Conservation (phyloP, 2,113 vertebrate species). For the Lampris megalopsis region DNA sequence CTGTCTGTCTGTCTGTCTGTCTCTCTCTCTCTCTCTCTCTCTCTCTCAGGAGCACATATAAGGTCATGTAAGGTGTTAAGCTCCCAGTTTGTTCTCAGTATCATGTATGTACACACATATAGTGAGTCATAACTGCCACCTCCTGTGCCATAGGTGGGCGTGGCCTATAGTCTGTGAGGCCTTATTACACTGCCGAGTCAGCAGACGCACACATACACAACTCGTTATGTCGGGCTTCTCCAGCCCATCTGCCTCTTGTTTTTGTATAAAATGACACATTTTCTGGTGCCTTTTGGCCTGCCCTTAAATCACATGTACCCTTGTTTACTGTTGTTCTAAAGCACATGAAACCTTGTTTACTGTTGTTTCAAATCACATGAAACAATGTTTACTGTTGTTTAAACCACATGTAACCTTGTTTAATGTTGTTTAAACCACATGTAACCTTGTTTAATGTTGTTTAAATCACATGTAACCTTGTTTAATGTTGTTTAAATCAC, state of each 20-base stretch:
- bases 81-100: conserved; percentile 51
- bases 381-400: no score
- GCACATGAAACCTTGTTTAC: no score
- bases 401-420: no score
- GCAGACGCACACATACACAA: conserved; percentile 34
- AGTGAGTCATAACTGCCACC: conserved; percentile 59
- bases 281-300: background rate
- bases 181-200: conserved; percentile 57
- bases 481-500: no score
- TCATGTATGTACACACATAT: conserved; percentile 22
- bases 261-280: conserved; percentile 40
- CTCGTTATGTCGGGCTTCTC: conserved; percentile 73
- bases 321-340: no score
- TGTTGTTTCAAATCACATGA: no score
- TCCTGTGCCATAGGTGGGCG: conserved; percentile 70
- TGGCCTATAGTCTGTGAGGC: conserved; percentile 67
- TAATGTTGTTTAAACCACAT: no score
- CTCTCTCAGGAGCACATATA: conserved; percentile 63
- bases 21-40: background rate
- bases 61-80: conserved; percentile 66
- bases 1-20: no score
- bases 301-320: conserved; percentile 2
- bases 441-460: no score
- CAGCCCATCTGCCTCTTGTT: conserved; percentile 70
- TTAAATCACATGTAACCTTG: no score